Evolutionary conservation across 2,797 vertebrate genomes (phyloP), one percentile per base, ranked within the genome.

Genomic region (Gambusia yucatana): DNA sequence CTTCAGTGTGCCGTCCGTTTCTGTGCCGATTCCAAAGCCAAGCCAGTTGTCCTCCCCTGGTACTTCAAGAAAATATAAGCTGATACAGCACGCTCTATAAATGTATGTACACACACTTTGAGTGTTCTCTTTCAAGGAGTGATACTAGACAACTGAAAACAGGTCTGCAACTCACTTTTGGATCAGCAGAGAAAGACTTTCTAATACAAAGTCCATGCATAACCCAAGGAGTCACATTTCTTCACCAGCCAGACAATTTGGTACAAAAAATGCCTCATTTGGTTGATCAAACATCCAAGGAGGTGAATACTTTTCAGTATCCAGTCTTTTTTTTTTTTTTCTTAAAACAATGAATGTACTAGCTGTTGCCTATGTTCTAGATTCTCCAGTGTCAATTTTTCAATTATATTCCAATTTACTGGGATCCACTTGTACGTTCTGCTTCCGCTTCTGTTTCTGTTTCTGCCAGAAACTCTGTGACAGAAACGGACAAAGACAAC

Each of bases 401-500:
- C n/a, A 20, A 46, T 25, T 43, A 10, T 44, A 9, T 25, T n/a
- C 16, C 6, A 2, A 57, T 57, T 50, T 41, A 25, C 69, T 72
- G 7, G 25, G 65, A 39, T 33, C 69, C 36, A 22, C 16, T 41
- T 67, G 17, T 41, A 25, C 20, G 25, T 73, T 72, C 36, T 47
- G 47, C 46, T n/a, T 59, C 46, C 13, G 47, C 46, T n/a, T 59
- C 46, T 3, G 3, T 46, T 48, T 48, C 47, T 10, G 28, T 9
- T 46, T 71, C 9, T 59, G 28, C 44, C 41, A 25, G 39, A 28
- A 71, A 72, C 76, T 39, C n/a, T 69, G 50, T 59, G 39, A 67
- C 69, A 69, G 33, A 73, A 46, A 83, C 4, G 28, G 25, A 79
- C 77, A 75, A 47, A 65, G 48, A 33, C 41, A n/a, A 44, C 52